phyloP scores from a whole-genome alignment of 2,797 vertebrate species.

The Poeciliopsis paucimaculata region DNA sequence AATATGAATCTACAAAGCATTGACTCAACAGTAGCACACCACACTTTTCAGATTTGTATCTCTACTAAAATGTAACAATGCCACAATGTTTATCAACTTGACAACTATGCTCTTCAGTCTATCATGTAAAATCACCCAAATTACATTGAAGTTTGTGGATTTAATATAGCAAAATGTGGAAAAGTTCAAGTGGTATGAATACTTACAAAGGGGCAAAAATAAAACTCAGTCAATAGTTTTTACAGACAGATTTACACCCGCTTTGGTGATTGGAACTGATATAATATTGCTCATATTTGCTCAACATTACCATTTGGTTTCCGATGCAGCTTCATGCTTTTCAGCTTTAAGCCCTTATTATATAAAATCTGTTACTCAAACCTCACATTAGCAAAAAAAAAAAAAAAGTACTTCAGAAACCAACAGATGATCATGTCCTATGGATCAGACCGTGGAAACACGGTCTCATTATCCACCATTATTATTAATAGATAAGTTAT shows the following conservation, averaged over 20 bases:
- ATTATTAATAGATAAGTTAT: conserved; percentile 38
- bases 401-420: background rate
- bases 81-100: too few relatives aligned
- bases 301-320: background rate
- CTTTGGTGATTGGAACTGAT: background rate
- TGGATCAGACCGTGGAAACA: background rate
- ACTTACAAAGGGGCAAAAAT: too few relatives aligned
- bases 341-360: background rate
- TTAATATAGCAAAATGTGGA: background rate
- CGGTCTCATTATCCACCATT: background rate
- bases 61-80: too few relatives aligned
- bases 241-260: background rate
- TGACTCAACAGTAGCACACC: too few relatives aligned
- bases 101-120: too few relatives aligned
- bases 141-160: too few relatives aligned
- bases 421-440: background rate
- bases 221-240: background rate
- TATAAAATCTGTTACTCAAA: background rate
- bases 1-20: too few relatives aligned
- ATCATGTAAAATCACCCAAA: too few relatives aligned
- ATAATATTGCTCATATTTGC: background rate
- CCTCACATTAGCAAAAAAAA: background rate
- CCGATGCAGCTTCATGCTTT: background rate
- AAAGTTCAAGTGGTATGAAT: background rate
- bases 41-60: too few relatives aligned